Evolutionary conservation across 2,888 invertebrate genomes (phyloP).

Genomic region (Scelioninae gen. 2): DNA sequence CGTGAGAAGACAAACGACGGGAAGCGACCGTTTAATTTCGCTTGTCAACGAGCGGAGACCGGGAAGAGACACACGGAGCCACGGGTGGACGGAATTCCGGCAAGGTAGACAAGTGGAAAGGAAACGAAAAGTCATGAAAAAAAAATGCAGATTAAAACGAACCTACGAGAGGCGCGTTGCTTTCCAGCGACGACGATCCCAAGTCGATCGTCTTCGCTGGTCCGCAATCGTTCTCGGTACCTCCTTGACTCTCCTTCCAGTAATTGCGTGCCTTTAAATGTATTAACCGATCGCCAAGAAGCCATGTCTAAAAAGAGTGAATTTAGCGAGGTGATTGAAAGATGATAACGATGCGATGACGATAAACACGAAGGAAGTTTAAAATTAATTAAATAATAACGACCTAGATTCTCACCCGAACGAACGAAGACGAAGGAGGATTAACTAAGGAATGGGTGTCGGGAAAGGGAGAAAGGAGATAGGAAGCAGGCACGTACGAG

Average conservation of each 20-base stretch:
- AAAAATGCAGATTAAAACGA: slow-evolving; percentile 21
- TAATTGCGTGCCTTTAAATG: slow-evolving; percentile 62
- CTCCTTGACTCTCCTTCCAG: slow-evolving; percentile 62
- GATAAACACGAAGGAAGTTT: slow-evolving; percentile 18
- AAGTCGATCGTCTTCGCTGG: slow-evolving; percentile 29
- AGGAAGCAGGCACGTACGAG: slow-evolving; percentile 42
- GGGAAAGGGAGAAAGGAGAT: slow-evolving; percentile 3
- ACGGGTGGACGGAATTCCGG: background rate
- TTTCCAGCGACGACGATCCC: slow-evolving; percentile 17
- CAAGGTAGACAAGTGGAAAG: slow-evolving; percentile 7
- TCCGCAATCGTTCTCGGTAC: slow-evolving; percentile 57
- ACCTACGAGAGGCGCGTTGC: slow-evolving; percentile 37
- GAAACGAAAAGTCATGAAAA: slow-evolving; percentile 6
- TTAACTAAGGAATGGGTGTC: background rate
- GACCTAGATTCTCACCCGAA: slow-evolving; percentile 35
- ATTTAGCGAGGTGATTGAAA: slow-evolving; percentile 52
- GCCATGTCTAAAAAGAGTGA: slow-evolving; percentile 59
- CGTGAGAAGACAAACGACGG: slow-evolving; percentile 21
- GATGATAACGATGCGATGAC: slow-evolving; percentile 12
- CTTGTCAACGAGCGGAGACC: background rate
- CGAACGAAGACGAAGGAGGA: slow-evolving; percentile 1
- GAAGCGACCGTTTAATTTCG: slow-evolving; percentile 3
- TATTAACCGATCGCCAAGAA: slow-evolving; percentile 60
- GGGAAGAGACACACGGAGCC: background rate
- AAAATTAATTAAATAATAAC: slow-evolving; percentile 38